phyloP scores from a whole-genome alignment of 2,888 invertebrate species.

The Temnothorax ravouxi region DNA sequence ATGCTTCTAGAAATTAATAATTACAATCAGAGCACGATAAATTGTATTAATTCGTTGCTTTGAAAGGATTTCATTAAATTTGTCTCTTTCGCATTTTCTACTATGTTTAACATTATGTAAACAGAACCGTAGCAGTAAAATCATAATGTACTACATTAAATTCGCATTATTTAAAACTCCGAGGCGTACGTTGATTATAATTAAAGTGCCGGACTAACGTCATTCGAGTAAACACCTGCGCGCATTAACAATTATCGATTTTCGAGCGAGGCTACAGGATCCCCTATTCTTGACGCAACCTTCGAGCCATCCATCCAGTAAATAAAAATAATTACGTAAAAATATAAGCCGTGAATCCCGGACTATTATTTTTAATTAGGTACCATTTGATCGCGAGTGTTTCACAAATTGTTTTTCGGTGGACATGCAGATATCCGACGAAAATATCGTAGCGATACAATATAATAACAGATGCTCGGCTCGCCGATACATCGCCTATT shows the following conservation, averaged over 20 bases:
- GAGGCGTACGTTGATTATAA: constrained; percentile 54
- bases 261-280: constrained; percentile 51
- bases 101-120: constrained; percentile 4
- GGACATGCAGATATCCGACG: not conserved
- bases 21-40: not conserved
- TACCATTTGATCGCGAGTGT: not conserved
- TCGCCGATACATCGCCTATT: constrained; percentile 19
- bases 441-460: constrained; percentile 28
- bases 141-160: constrained; percentile 41
- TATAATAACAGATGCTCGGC: not conserved
- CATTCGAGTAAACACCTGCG: constrained; percentile 59
- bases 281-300: constrained; percentile 57
- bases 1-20: not conserved
- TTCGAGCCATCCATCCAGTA: constrained; percentile 54
- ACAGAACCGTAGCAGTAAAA: not conserved
- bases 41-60: not conserved
- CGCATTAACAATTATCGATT: constrained; percentile 58
- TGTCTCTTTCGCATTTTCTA: constrained; percentile 13
- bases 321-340: constrained; percentile 56
- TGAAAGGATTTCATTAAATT: constrained; percentile 8
- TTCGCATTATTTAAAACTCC: constrained; percentile 45
- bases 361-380: constrained; percentile 31
- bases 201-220: constrained; percentile 56
- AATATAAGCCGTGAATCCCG: constrained; percentile 36
- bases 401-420: not conserved